These are phyloP conservation scores for Pyrocoelia pectoralis DNA, from an alignment of 2,888 invertebrate genomes.

Conservation along the genomic window DNA sequence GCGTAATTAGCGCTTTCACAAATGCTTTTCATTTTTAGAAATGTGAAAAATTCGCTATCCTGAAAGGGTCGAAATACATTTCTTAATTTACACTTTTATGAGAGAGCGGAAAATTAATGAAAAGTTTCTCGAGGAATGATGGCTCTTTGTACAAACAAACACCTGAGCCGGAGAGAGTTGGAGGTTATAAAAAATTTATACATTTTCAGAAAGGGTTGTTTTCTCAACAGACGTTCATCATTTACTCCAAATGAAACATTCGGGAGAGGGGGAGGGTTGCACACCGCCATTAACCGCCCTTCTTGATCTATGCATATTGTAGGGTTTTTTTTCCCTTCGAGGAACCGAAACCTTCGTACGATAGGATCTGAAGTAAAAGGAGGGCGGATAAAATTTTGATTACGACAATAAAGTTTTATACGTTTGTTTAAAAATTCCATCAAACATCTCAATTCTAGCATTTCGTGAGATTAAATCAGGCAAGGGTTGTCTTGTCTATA, in stretches of 20 bases:
- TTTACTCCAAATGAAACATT: constrained; percentile 29
- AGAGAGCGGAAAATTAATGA: background rate
- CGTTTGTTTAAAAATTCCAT: background rate
- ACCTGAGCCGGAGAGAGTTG: too few relatives aligned
- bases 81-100: background rate
- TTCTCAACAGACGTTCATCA: constrained; percentile 24
- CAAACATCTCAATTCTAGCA: background rate
- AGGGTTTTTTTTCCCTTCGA: background rate
- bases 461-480: background rate
- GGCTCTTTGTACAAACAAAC: background rate
- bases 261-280: constrained; percentile 24
- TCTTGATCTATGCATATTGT: constrained; percentile 31
- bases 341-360: background rate
- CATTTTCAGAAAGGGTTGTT: constrained; percentile 22
- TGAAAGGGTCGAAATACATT: too few relatives aligned
- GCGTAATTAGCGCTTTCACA: too few relatives aligned
- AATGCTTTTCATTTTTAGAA: too few relatives aligned
- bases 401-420: background rate
- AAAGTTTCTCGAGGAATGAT: background rate
- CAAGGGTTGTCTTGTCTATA: constrained; percentile 2
- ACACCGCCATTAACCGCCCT: constrained; percentile 30
- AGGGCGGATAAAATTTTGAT: too few relatives aligned
- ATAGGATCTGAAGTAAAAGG: background rate
- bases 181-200: constrained; percentile 26
- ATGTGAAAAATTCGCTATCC: too few relatives aligned